Evolutionary conservation across 2,888 invertebrate species (phyloP).

Genomic region (Lobophora halterata): DNA sequence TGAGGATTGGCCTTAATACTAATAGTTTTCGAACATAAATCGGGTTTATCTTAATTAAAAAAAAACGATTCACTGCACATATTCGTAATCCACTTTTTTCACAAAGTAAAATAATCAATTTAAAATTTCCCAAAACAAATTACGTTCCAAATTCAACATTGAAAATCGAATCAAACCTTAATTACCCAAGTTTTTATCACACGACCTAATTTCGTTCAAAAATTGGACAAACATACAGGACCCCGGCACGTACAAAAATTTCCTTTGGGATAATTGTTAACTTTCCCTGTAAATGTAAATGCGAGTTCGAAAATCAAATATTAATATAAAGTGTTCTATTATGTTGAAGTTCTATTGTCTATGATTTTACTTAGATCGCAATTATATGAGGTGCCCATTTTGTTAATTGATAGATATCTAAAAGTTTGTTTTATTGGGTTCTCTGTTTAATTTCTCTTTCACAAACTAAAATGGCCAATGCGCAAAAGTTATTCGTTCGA

Average conservation of each 20-base stretch:
- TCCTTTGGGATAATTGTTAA: conserved; percentile 27
- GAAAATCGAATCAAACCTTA: conserved; percentile 30
- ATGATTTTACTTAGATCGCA: conserved; percentile 11
- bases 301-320: conserved; percentile 20
- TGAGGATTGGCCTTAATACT: no score
- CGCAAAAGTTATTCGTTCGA: no score
- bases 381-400: conserved; percentile 8
- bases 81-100: conserved; percentile 7
- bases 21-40: conserved; percentile 11
- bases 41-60: conserved; percentile 19
- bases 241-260: conserved; percentile 28
- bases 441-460: conserved; percentile 4
- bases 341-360: conserved; percentile 10
- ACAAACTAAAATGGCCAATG: no score
- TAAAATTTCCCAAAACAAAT: conserved; percentile 21
- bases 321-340: conserved; percentile 13
- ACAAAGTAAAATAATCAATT: conserved; percentile 20
- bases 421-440: conserved; percentile 4
- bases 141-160: conserved; percentile 22
- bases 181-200: conserved; percentile 34
- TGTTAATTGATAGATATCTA: conserved; percentile 3
- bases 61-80: conserved; percentile 11
- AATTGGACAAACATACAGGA: conserved; percentile 28
- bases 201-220: conserved; percentile 28
- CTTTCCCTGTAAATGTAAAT: conserved; percentile 31